phyloP scores from a whole-genome alignment of 2,113 vertebrate species.

The Smithornis capensis region DNA sequence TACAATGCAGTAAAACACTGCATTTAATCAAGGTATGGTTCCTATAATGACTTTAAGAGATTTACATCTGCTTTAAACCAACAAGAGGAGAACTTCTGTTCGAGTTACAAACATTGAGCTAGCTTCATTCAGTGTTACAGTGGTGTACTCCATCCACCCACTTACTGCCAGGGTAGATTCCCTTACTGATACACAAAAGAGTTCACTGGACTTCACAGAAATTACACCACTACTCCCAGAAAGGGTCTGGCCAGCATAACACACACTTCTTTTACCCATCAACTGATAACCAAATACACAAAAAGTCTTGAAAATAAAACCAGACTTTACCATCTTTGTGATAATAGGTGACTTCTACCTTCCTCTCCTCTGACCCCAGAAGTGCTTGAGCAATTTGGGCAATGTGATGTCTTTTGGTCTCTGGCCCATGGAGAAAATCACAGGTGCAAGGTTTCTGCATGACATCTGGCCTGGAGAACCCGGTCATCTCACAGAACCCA shows the following conservation, averaged over 20 bases:
- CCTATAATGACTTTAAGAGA: neutral
- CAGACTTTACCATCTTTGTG: conserved; percentile 92
- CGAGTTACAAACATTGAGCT: neutral
- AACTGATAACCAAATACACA: neutral
- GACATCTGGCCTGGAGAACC: conserved; percentile 96
- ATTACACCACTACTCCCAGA: neutral
- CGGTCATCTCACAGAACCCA: conserved; percentile 98
- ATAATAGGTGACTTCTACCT: conserved; percentile 96
- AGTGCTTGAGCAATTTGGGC: conserved; percentile 91
- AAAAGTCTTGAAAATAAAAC: conserved; percentile 19
- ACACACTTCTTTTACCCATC: neutral
- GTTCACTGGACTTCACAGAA: neutral
- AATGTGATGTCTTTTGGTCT: conserved; percentile 89
- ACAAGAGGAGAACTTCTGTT: neutral
- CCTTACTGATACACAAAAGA: neutral
- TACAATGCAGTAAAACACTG: neutral
- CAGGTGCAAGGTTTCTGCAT: conserved; percentile 98
- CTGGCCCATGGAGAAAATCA: conserved; percentile 94
- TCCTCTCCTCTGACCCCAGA: conserved; percentile 93
- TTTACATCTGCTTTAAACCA: neutral
- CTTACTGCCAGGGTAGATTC: neutral
- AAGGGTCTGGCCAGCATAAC: neutral
- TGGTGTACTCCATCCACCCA: neutral
- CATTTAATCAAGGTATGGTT: neutral
- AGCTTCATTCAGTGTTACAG: neutral